phyloP scores from a whole-genome alignment of 2,797 vertebrate species.

The Carapus acus region DNA sequence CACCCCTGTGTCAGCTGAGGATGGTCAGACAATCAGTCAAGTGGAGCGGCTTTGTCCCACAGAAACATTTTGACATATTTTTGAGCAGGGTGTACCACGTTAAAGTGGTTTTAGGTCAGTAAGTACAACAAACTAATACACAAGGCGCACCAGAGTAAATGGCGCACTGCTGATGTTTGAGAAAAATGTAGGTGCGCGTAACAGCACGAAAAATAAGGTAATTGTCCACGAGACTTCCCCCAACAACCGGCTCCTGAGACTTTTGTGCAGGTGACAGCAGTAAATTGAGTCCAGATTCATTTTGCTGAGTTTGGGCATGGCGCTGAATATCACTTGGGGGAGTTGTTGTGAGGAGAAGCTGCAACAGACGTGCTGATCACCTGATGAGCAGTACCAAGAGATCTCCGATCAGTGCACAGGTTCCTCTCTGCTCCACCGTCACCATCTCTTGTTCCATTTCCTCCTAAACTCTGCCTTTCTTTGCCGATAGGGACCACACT shows the following conservation, averaged over 20 bases:
- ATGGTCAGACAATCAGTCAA: too few species aligned
- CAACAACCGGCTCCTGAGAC: slow-evolving; percentile 42
- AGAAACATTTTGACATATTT: too few species aligned
- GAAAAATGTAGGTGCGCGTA: too few species aligned
- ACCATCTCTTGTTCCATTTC: slow-evolving; percentile 13
- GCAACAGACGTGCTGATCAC: slow-evolving; percentile 41
- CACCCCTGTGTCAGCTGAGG: too few species aligned
- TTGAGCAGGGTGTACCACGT: too few species aligned
- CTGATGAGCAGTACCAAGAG: slow-evolving; percentile 57
- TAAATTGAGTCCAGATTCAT: slow-evolving; percentile 58
- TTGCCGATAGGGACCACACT: slow-evolving; percentile 31
- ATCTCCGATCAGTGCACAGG: slow-evolving; percentile 25
- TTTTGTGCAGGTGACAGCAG: slow-evolving; percentile 65
- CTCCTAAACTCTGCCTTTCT: neutral
- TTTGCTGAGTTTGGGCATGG: slow-evolving; percentile 48
- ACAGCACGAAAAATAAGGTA: too few species aligned
- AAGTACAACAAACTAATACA: too few species aligned
- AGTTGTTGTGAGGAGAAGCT: slow-evolving; percentile 47
- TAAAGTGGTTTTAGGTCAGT: too few species aligned
- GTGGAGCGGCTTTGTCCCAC: too few species aligned
- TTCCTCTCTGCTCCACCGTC: slow-evolving; percentile 30
- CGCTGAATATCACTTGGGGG: slow-evolving; percentile 57
- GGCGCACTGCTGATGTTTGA: too few species aligned
- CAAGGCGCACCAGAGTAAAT: too few species aligned
- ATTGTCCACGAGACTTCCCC: slow-evolving; percentile 56